These are phyloP conservation scores for Furnarius figulus DNA, from an alignment of 2,113 vertebrate genomes.

Conservation along the genomic window DNA sequence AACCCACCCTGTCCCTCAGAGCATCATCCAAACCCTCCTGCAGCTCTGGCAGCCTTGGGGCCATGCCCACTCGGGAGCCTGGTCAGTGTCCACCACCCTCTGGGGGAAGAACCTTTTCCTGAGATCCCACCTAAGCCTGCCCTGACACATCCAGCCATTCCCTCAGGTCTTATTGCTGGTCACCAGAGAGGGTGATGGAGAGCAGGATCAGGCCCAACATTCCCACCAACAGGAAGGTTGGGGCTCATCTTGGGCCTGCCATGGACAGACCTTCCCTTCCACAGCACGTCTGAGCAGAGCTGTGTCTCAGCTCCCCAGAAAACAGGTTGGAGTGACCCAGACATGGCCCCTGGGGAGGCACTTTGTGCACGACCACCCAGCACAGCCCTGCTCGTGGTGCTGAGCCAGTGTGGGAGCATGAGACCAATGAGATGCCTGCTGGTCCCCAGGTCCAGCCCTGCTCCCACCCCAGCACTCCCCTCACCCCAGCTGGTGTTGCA, in stretches of 20 bases:
- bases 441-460: background rate
- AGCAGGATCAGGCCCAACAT: background rate
- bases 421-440: background rate
- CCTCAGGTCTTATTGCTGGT: background rate
- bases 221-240: background rate
- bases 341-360: rapidly evolving
- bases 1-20: background rate
- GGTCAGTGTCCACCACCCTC: background rate
- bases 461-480: background rate
- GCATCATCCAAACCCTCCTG: background rate
- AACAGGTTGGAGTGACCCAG: background rate
- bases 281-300: background rate
- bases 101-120: background rate
- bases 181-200: background rate
- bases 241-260: too few species aligned
- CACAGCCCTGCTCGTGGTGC: background rate
- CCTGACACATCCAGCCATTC: background rate
- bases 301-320: background rate
- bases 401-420: rapidly evolving
- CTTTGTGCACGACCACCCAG: rapidly evolving
- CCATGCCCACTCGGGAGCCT: background rate
- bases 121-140: background rate
- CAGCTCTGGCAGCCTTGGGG: background rate
- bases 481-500: rapidly evolving
- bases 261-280: rapidly evolving